phyloP scores from a whole-genome alignment of 2,888 invertebrate genomes.

The Octonoba sinensis region DNA sequence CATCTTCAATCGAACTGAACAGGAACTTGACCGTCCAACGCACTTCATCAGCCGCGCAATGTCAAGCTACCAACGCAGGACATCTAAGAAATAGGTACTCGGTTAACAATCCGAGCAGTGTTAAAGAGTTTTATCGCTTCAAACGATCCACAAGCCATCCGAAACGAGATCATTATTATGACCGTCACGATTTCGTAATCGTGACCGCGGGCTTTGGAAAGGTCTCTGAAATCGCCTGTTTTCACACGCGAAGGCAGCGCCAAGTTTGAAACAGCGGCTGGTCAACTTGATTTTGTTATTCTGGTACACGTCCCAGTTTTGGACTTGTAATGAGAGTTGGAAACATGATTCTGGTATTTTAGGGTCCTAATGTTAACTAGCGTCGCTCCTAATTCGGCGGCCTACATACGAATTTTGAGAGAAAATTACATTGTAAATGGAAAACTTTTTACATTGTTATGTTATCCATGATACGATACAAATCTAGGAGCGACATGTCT shows the following conservation, averaged over 20 bases:
- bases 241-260: slow-evolving; percentile 14
- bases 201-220: slow-evolving; percentile 27
- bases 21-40: too few species aligned
- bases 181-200: slow-evolving; percentile 36
- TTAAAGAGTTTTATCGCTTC: slow-evolving; percentile 7
- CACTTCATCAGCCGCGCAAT: too few species aligned
- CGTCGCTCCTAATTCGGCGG: neutral
- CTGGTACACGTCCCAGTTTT: slow-evolving; percentile 35
- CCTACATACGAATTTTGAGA: neutral
- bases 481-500: too few species aligned
- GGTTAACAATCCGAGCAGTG: too few species aligned
- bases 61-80: too few species aligned
- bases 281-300: slow-evolving; percentile 32
- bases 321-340: slow-evolving; percentile 5
- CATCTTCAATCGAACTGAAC: too few species aligned
- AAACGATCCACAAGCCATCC: neutral
- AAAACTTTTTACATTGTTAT: too few species aligned
- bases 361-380: neutral
- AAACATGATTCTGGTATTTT: neutral
- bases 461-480: too few species aligned
- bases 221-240: slow-evolving; percentile 1
- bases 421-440: too few species aligned
- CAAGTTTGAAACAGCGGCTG: slow-evolving; percentile 17
- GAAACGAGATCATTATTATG: slow-evolving; percentile 7
- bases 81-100: too few species aligned